Conservation (phyloP, 2,113 vertebrate species). For the Eonycteris spelaea region DNA sequence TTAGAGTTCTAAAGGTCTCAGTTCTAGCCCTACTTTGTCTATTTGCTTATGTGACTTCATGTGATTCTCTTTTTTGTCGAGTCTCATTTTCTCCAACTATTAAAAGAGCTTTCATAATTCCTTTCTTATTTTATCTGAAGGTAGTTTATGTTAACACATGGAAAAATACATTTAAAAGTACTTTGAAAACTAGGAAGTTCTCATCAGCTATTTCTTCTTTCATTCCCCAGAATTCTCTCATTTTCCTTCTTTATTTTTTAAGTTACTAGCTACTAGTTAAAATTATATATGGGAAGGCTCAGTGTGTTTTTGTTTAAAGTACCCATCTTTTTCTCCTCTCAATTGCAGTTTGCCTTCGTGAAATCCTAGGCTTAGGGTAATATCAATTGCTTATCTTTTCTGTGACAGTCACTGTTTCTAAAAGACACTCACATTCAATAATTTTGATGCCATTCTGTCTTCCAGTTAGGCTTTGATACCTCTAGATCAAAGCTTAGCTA, state of each 20-base stretch:
- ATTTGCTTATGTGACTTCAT: not conserved
- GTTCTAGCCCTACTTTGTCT: not conserved
- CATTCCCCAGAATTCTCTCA: not conserved
- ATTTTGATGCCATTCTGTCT: not conserved
- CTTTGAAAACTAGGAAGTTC: constrained; percentile 16
- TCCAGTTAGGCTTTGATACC: not conserved
- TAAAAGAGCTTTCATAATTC: not conserved
- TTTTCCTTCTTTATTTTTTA: not conserved
- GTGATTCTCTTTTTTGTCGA: not conserved
- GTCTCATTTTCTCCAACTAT: not conserved
- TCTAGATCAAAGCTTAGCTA: not conserved
- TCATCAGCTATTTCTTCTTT: not conserved
- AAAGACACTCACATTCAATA: not conserved
- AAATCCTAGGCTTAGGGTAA: not conserved
- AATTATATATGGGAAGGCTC: not conserved
- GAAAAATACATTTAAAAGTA: not conserved
- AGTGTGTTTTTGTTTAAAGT: not conserved
- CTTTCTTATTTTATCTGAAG: not conserved
- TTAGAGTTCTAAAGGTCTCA: not conserved
- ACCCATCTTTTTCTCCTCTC: not conserved
- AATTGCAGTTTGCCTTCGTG: not conserved
- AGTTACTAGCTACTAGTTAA: not conserved
- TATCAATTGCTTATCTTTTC: not conserved
- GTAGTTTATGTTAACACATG: not conserved
- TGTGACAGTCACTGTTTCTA: not conserved